Conservation (phyloP, 2,888 invertebrate genomes). For the Drosophila vallismaia region DNA sequence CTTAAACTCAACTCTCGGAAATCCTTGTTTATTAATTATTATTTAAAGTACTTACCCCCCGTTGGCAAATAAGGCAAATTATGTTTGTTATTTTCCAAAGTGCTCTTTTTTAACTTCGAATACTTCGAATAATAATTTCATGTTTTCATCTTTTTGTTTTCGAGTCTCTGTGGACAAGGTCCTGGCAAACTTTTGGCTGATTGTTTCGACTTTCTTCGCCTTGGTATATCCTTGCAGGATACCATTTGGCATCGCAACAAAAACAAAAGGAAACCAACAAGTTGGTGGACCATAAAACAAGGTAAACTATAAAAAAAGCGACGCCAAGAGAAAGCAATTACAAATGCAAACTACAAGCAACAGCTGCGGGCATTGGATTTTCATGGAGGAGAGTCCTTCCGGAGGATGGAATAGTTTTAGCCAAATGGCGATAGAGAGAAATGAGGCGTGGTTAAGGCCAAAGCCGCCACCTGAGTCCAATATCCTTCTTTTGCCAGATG, state of each 20-base stretch:
- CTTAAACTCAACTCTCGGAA: not conserved
- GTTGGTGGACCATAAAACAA: constrained; percentile 65
- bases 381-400: not conserved
- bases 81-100: constrained; percentile 6
- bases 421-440: constrained; percentile 9
- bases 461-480: constrained; percentile 38
- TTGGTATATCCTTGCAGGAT: not conserved
- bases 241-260: not conserved
- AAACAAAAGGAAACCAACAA: constrained; percentile 39
- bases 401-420: constrained; percentile 2
- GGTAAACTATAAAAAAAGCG: constrained; percentile 56
- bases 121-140: not conserved
- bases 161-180: constrained; percentile 25
- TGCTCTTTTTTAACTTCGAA: not conserved
- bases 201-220: constrained; percentile 36
- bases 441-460: constrained; percentile 3
- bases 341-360: constrained; percentile 71
- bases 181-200: constrained; percentile 50
- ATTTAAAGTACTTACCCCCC: not conserved
- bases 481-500: constrained; percentile 37
- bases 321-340: constrained; percentile 64
- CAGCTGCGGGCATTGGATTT: constrained; percentile 50
- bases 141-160: constrained; percentile 4
- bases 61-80: constrained; percentile 20
- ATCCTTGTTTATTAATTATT: not conserved